Percentiles rank a stretch among this genome's conserved stretches.
Evolutionary conservation across 2,888 invertebrate genomes (phyloP).

Genomic region (Dryobota labecula): DNA sequence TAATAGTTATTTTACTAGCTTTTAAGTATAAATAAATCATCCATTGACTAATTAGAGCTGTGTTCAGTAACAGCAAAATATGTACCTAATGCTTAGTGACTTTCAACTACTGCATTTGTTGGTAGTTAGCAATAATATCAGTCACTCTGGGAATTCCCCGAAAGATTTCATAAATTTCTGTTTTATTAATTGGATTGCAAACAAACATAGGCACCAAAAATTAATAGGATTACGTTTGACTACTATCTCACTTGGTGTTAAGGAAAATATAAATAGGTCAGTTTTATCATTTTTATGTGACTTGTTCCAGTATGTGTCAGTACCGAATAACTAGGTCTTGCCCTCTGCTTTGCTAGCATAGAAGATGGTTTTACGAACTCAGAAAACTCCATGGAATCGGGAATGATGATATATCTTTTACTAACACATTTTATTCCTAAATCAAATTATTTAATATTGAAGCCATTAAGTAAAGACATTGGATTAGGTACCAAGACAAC

Average conservation of each 20-base stretch:
- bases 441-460: slow-evolving; percentile 13
- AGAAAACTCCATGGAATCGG: too few species aligned
- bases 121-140: background rate
- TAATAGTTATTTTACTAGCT: background rate
- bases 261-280: background rate
- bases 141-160: slow-evolving; percentile 1
- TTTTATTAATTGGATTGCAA: background rate
- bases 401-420: too few species aligned
- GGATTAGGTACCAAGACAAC: background rate
- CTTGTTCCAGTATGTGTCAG: background rate
- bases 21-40: background rate
- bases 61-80: background rate
- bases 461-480: slow-evolving; percentile 4
- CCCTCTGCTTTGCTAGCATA: background rate
- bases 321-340: background rate
- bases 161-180: background rate
- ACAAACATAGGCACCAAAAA: background rate
- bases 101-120: background rate
- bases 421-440: background rate
- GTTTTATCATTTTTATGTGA: background rate
- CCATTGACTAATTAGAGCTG: background rate
- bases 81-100: background rate
- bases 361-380: background rate
- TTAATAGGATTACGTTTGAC: background rate
- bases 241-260: background rate